Conservation (phyloP, 35 echinoderm and acorn worm species). For the Anneissia japonica region DNA sequence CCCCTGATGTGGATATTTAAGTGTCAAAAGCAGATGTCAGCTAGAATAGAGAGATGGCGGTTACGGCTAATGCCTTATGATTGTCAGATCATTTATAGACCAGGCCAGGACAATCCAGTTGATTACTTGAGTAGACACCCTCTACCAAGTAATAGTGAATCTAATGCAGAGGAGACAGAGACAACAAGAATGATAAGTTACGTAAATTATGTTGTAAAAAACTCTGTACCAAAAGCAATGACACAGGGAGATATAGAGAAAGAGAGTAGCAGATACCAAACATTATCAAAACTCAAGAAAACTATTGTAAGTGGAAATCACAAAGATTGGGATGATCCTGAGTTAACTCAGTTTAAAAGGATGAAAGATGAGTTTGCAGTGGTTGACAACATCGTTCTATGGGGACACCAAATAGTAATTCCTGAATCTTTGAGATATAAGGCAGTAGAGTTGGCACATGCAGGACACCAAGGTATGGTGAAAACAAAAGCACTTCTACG, state of each 20-base stretch:
- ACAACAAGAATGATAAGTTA: slow-evolving; percentile 7
- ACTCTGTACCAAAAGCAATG: slow-evolving; percentile 45
- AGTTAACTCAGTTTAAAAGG: too few species aligned
- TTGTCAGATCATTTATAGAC: slow-evolving; percentile 29
- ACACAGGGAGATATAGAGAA: slow-evolving; percentile 20
- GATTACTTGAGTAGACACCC: slow-evolving; percentile 52
- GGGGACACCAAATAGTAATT: slow-evolving; percentile 28
- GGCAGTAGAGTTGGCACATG: slow-evolving; percentile 42
- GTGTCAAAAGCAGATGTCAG: slow-evolving; percentile 5
- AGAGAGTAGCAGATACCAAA: slow-evolving; percentile 3
- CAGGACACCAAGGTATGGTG: slow-evolving; percentile 64
- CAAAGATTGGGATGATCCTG: neutral
- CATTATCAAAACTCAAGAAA: neutral
- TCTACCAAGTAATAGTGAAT: neutral
- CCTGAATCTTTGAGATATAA: slow-evolving; percentile 15
- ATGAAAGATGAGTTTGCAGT: too few species aligned
- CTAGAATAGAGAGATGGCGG: slow-evolving; percentile 47
- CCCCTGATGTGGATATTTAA: slow-evolving; percentile 23
- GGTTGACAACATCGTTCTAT: slow-evolving; percentile 36
- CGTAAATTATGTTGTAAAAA: slow-evolving; percentile 27
- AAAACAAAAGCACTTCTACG: slow-evolving; percentile 55
- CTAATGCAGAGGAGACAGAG: neutral
- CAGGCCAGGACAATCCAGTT: slow-evolving; percentile 27
- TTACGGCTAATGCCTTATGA: slow-evolving; percentile 31
- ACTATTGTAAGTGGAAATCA: neutral